Base-by-base conservation (phyloP, 2,113 vertebrate genomes). In the Peucedramus taeniatus region DNA sequence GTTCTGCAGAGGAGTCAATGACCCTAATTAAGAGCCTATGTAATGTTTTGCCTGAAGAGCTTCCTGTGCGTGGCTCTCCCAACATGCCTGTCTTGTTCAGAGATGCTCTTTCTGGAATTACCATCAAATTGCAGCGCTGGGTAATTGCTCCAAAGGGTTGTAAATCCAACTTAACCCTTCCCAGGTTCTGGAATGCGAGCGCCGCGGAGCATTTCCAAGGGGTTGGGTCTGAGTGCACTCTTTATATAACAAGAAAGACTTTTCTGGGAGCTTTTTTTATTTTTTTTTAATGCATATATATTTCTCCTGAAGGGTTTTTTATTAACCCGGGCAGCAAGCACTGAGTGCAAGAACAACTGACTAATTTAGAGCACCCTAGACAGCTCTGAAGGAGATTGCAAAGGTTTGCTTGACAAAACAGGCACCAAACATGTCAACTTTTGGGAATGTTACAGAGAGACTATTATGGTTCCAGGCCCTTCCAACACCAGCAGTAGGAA, bases 11-110 rank as follows among this genome's bases (percentile, higher is more conserved):
- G 90, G 87, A 96, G 90, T 92, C 95, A 92, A 77, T 96, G 95
- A 93, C 95, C 94, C 96, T 94, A 86, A 92, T 96, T 95, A 93
- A 77, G 60, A 89, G 89, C 42, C 7, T 82, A 47, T 87, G 86
- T 93, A 89, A 96, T 92, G 95, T 94, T 96, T 97, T 92, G 96
- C 96, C 96, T 88, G 80, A 84, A 95, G 96, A 96, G 94, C 83
- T 96, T 97, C 96, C 96, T 95, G 95, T 56, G 86, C 83, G 64
- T 56, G 82, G 93, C 92, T 97, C 91, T 95, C 94, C 94, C 86
- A 50, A 89, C 92, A 57, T 75, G 94, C 65, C 95, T 95, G 86
- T 95, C 94, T 85, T 96, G 95, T 92, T 95, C 86, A 42, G 91
- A 92, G 96, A 95, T 93, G 90, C 92, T 87, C 86, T 86, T 93